Conservation (phyloP, 92 coral and sea anemone species). For the Epizoanthus scotinus region DNA sequence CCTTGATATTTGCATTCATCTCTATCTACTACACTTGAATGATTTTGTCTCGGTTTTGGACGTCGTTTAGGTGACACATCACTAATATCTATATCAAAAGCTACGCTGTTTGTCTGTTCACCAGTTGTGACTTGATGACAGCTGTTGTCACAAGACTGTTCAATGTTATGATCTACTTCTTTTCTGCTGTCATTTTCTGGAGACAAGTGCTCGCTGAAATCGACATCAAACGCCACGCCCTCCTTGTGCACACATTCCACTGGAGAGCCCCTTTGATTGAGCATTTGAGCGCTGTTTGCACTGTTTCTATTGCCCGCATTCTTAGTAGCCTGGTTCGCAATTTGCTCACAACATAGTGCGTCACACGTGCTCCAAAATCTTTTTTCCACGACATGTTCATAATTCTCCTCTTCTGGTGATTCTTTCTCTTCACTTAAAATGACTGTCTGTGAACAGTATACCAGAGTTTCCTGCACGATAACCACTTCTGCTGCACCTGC, state of each 20-base stretch:
- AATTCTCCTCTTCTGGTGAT: too few relatives aligned
- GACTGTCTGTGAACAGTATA: too few relatives aligned
- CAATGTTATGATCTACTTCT: background rate
- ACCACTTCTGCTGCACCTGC: background rate
- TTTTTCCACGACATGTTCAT: too few relatives aligned
- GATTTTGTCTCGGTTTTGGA: background rate
- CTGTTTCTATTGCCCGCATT: background rate
- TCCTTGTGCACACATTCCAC: background rate
- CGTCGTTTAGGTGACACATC: conserved; percentile 47
- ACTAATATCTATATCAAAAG: conserved; percentile 55
- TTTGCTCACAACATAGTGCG: background rate
- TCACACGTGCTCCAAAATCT: too few relatives aligned
- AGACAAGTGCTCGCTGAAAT: background rate
- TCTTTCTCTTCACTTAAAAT: too few relatives aligned
- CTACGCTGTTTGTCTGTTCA: conserved; percentile 23
- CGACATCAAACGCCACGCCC: background rate
- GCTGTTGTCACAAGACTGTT: background rate
- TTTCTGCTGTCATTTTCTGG: background rate
- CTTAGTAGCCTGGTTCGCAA: background rate
- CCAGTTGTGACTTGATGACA: background rate
- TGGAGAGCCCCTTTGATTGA: background rate
- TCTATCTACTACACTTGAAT: conserved; percentile 3
- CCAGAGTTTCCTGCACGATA: too few relatives aligned
- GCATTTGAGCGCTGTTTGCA: background rate
- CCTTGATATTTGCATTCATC: background rate